Conservation (phyloP, 2,113 vertebrate genomes). For the Brevimyrus niger region DNA sequence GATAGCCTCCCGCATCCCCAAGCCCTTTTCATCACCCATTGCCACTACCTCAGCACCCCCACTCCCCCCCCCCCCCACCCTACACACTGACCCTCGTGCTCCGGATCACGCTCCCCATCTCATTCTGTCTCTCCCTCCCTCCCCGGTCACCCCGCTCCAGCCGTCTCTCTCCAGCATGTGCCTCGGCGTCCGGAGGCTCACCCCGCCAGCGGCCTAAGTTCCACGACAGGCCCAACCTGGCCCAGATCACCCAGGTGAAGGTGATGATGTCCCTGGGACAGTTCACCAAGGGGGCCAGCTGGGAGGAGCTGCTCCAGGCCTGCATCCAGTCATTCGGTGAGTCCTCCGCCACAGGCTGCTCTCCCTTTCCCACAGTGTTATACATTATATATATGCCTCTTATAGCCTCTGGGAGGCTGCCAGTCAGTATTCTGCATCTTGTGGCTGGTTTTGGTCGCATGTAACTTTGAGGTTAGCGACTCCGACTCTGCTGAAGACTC, state of each 20-base stretch:
- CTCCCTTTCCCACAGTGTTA: not conserved
- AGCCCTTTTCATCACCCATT: conserved; percentile 26
- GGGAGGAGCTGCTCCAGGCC: conserved; percentile 87
- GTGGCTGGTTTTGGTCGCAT: not conserved
- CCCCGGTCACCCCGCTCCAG: conserved; percentile 47
- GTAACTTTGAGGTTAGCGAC: not conserved
- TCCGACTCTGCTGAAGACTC: not conserved
- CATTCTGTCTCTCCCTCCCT: conserved; percentile 36
- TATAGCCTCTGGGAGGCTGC: not conserved
- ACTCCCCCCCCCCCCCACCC: conserved; percentile 20
- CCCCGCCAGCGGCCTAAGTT: conserved; percentile 65
- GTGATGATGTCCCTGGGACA: conserved; percentile 74
- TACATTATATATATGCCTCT: not conserved
- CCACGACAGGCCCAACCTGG: conserved; percentile 58
- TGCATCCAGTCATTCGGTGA: conserved; percentile 90
- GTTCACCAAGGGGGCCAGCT: conserved; percentile 79
- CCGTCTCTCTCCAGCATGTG: conserved; percentile 66
- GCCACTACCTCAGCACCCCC: conserved; percentile 32
- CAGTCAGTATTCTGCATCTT: not conserved
- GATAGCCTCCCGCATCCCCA: not conserved
- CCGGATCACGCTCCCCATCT: conserved; percentile 36
- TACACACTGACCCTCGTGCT: not conserved
- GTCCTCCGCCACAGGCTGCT: conserved; percentile 20
- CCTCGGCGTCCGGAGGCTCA: conserved; percentile 61
- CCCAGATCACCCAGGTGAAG: conserved; percentile 60